Evolutionary conservation across 2,113 vertebrate species (phyloP).

Genomic region (Sisor rabdophorus): DNA sequence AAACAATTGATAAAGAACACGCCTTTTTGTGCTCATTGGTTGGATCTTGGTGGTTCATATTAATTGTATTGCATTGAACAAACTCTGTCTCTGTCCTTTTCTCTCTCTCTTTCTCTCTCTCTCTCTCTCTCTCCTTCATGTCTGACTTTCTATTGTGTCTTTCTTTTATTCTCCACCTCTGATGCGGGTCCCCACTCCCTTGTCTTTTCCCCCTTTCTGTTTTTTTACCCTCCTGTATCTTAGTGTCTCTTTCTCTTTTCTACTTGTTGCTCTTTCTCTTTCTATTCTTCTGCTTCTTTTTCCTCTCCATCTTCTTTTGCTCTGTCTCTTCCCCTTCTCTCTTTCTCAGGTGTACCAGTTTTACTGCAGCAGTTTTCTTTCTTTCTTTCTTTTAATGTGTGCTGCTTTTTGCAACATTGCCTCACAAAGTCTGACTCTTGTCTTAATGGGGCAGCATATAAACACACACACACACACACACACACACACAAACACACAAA

Average conservation of each 20-base stretch:
- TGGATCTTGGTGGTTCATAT: background rate
- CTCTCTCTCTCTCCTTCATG: no score
- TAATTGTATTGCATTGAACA: constrained; percentile 11
- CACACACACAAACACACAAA: constrained; percentile 16
- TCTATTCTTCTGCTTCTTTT: background rate
- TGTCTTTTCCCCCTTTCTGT: no score
- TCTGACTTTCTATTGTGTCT: no score
- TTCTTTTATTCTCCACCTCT: no score
- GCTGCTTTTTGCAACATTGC: constrained; percentile 4
- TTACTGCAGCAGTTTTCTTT: background rate
- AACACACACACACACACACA: no score
- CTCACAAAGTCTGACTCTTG: constrained; percentile 5
- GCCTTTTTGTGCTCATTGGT: background rate
- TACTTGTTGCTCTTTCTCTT: background rate
- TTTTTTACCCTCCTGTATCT: no score
- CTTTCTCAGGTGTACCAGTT: background rate
- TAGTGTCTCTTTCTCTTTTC: no score
- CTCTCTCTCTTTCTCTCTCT: no score
- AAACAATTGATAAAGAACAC: background rate
- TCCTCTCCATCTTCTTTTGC: background rate
- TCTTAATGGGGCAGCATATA: background rate
- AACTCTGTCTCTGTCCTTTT: background rate
- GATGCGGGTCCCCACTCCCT: no score
- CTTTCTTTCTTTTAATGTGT: background rate
- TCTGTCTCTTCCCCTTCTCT: background rate